A percentile compares a stretch with the other conserved stretches of the same genome.
Conservation (phyloP, 2,888 invertebrate genomes). For the Tetropium fuscum region DNA sequence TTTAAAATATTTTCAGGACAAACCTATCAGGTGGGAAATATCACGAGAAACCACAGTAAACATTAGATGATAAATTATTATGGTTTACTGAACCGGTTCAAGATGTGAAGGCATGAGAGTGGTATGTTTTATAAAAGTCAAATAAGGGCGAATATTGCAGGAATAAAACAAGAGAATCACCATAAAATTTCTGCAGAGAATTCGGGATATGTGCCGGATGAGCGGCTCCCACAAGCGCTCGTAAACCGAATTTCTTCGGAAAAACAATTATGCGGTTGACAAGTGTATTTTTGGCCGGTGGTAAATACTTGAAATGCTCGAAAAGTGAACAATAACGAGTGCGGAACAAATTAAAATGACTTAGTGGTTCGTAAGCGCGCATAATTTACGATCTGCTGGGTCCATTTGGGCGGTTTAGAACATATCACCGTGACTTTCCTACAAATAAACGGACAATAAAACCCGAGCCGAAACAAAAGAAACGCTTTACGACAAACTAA, state of each 20-base stretch:
- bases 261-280: conserved; percentile 35
- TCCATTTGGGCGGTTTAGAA: conserved; percentile 41
- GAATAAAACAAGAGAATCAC: no score
- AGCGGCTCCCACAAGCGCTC: not conserved
- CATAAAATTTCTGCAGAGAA: not conserved
- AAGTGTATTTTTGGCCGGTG: conserved; percentile 50
- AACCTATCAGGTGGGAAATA: no score
- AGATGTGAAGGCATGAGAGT: no score
- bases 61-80: no score
- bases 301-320: conserved; percentile 40
- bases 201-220: not conserved
- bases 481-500: conserved; percentile 33
- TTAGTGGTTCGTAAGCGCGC: conserved; percentile 37
- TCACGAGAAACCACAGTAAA: no score
- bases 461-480: conserved; percentile 45
- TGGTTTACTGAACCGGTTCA: no score
- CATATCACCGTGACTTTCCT: conserved; percentile 45
- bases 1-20: no score
- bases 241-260: conserved; percentile 6
- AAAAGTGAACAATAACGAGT: conserved; percentile 24
- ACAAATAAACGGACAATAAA: conserved; percentile 50
- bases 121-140: no score
- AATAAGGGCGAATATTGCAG: no score
- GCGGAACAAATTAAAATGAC: conserved; percentile 24
- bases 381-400: conserved; percentile 32